Conservation (phyloP, 2,113 vertebrate species). For the Protobothrops flavoviridis region DNA sequence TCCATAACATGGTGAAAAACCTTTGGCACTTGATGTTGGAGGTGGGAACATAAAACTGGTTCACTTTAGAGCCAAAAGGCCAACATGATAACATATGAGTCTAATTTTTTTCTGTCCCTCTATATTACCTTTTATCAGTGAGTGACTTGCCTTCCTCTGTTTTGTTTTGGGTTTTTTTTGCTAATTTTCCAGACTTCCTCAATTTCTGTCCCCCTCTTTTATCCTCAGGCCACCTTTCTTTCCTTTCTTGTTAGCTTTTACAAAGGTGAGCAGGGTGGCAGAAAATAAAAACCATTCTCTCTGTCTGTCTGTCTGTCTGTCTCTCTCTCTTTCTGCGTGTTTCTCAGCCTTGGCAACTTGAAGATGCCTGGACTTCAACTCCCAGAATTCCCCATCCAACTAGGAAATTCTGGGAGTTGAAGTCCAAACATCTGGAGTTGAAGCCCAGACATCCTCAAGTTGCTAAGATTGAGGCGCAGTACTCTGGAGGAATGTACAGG, state of each 20-base stretch:
- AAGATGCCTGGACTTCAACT: background rate
- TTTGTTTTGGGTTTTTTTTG: no score
- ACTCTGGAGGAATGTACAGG: conserved; percentile 6
- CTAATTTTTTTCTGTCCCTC: background rate
- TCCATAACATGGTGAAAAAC: background rate
- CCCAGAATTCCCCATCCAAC: background rate
- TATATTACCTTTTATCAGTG: background rate
- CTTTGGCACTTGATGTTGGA: background rate
- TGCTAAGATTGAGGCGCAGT: background rate
- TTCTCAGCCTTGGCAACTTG: background rate
- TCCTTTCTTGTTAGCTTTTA: background rate
- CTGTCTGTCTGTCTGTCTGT: rapidly evolving
- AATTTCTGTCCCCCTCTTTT: background rate
- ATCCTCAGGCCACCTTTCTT: background rate
- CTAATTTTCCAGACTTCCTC: background rate
- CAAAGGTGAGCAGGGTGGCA: background rate
- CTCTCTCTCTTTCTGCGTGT: background rate
- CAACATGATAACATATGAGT: background rate
- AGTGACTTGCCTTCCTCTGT: background rate
- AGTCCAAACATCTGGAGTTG: background rate
- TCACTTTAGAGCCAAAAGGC: background rate
- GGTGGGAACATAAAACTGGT: background rate
- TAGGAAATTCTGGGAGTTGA: background rate
- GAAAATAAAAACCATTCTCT: background rate
- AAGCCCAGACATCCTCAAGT: background rate